Evolutionary conservation across 2,888 invertebrate species (phyloP).

Genomic region (Brachypalpus laphriformis): DNA sequence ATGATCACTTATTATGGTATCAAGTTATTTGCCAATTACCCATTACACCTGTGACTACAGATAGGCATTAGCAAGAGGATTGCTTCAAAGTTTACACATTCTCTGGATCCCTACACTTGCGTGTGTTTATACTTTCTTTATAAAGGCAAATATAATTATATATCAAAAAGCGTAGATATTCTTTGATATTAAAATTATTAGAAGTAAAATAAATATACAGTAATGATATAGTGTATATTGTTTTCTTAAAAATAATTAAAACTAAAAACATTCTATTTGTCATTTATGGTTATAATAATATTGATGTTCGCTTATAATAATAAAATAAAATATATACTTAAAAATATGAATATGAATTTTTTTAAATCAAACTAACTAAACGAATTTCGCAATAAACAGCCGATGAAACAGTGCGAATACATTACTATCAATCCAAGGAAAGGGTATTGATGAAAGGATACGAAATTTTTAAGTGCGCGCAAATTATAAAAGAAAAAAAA

Average conservation of each 20-base stretch:
- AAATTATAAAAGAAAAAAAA: no score
- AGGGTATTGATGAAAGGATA: no score
- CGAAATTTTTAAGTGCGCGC: no score
- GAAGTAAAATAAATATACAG: slow-evolving; percentile 10
- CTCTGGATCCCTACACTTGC: not conserved
- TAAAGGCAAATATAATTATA: not conserved
- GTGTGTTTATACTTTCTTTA: not conserved
- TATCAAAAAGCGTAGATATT: slow-evolving; percentile 28
- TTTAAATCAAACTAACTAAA: no score
- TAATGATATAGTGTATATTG: slow-evolving; percentile 20
- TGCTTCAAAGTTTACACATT: not conserved
- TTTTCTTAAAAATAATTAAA: slow-evolving; percentile 6
- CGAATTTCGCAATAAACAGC: no score
- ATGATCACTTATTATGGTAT: not conserved
- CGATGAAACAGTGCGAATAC: no score
- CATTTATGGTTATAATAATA: slow-evolving; percentile 14
- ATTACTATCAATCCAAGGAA: no score
- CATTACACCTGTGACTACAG: not conserved
- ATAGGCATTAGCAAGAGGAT: not conserved
- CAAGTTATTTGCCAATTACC: not conserved
- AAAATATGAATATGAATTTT: not conserved
- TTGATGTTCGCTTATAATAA: slow-evolving; percentile 15
- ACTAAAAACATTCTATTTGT: slow-evolving; percentile 11
- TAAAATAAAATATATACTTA: slow-evolving; percentile 2
- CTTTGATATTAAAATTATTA: slow-evolving; percentile 17